phyloP scores from a whole-genome alignment of 2,797 vertebrate species.

The Holocentrus rufus region DNA sequence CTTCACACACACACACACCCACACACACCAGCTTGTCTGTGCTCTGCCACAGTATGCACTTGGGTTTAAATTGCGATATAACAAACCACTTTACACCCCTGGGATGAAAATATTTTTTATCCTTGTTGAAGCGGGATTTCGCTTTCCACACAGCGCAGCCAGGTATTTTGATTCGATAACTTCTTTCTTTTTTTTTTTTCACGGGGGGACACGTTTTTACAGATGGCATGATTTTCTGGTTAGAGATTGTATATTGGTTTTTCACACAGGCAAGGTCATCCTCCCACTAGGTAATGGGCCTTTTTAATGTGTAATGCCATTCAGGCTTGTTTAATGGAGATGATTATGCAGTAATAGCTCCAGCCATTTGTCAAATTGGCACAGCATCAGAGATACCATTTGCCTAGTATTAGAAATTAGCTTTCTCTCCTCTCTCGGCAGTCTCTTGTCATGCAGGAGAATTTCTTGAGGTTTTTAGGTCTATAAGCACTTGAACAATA shows the following conservation, averaged over 20 bases:
- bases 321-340: slow-evolving; percentile 69
- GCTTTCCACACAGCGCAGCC: background rate
- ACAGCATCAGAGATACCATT: slow-evolving; percentile 67
- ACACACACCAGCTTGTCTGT: background rate
- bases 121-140: background rate
- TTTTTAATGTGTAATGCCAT: slow-evolving; percentile 71
- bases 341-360: slow-evolving; percentile 71
- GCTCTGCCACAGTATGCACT: background rate
- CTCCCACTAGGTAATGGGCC: slow-evolving; percentile 59
- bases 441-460: slow-evolving; percentile 29
- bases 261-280: slow-evolving; percentile 52
- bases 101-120: slow-evolving; percentile 7
- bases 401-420: slow-evolving; percentile 50
- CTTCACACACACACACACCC: slow-evolving; percentile 76
- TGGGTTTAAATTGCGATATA: slow-evolving; percentile 2
- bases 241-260: slow-evolving; percentile 53
- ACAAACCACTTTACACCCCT: background rate
- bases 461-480: slow-evolving; percentile 36
- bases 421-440: slow-evolving; percentile 34
- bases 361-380: slow-evolving; percentile 72
- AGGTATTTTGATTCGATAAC: slow-evolving; percentile 51
- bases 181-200: slow-evolving; percentile 5
- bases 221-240: slow-evolving; percentile 21
- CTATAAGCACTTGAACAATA: slow-evolving; percentile 52
- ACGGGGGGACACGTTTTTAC: slow-evolving; percentile 37